Evolutionary conservation across 2,888 invertebrate species (phyloP).

Genomic region (Callyntrura guangdongensis): DNA sequence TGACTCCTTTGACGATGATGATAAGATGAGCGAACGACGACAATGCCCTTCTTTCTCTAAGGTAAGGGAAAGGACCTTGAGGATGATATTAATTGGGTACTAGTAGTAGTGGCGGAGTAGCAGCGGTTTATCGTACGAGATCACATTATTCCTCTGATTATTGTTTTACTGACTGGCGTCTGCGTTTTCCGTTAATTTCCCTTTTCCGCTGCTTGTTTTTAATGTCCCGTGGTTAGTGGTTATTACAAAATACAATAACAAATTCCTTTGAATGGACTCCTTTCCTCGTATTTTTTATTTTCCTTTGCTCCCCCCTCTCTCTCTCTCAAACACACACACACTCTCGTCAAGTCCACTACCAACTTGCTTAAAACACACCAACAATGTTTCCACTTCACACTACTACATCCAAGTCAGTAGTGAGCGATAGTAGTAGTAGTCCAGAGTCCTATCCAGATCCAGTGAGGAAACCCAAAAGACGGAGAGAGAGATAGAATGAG

Average conservation of each 20-base stretch:
- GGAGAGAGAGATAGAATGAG: conserved; percentile 20
- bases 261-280: not conserved
- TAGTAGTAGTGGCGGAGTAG: conserved; percentile 1
- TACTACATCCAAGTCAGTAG: conserved; percentile 60
- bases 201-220: conserved; percentile 14
- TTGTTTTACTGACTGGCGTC: not conserved
- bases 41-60: not conserved
- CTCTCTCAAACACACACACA: not conserved
- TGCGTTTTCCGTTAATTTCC: not conserved
- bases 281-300: not conserved
- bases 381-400: conserved; percentile 60
- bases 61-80: not conserved
- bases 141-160: no score
- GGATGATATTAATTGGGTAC: not conserved
- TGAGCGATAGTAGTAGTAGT: conserved; percentile 44
- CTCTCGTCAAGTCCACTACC: conserved; percentile 56
- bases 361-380: conserved; percentile 43
- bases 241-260: no score
- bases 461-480: conserved; percentile 24
- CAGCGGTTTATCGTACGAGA: not conserved
- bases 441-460: conserved; percentile 51
- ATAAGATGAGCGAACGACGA: not conserved
- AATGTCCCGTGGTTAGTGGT: no score
- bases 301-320: not conserved
- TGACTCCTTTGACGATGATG: not conserved